These are phyloP conservation scores for Euura saliciscinereae DNA, from an alignment of 1,140 invertebrate species.

Conservation along the genomic window DNA sequence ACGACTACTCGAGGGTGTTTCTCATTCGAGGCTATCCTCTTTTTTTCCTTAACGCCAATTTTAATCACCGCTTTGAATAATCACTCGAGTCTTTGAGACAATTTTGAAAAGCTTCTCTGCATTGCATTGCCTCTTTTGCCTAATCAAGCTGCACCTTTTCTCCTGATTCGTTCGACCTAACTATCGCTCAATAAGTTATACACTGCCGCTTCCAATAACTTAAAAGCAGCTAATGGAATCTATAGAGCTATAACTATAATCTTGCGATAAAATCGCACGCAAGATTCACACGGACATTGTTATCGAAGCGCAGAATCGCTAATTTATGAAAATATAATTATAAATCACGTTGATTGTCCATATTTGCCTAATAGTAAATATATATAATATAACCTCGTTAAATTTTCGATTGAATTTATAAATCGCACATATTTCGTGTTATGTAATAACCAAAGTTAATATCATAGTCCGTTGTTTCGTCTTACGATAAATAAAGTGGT, in stretches of 20 bases:
- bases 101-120: too few species aligned
- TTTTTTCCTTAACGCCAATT: too few species aligned
- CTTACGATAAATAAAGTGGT: too few species aligned
- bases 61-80: too few species aligned
- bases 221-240: not conserved
- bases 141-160: not conserved
- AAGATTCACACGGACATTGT: not conserved
- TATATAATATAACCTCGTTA: not conserved
- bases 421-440: too few species aligned
- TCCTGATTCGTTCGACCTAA: not conserved
- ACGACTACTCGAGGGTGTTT: too few species aligned
- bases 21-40: too few species aligned
- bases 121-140: too few species aligned
- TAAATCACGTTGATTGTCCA: not conserved
- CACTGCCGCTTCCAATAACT: not conserved
- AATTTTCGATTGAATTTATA: too few species aligned
- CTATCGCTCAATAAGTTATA: not conserved
- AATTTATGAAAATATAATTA: not conserved
- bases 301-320: not conserved
- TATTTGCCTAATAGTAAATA: not conserved
- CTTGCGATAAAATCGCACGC: not conserved
- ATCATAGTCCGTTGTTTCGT: too few species aligned
- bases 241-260: not conserved
- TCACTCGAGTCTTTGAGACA: too few species aligned
- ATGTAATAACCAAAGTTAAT: too few species aligned